A percentile compares a stretch with the other conserved stretches of the same genome.
Conservation (phyloP, 2,888 invertebrate genomes). For the Drosophila rellima region DNA sequence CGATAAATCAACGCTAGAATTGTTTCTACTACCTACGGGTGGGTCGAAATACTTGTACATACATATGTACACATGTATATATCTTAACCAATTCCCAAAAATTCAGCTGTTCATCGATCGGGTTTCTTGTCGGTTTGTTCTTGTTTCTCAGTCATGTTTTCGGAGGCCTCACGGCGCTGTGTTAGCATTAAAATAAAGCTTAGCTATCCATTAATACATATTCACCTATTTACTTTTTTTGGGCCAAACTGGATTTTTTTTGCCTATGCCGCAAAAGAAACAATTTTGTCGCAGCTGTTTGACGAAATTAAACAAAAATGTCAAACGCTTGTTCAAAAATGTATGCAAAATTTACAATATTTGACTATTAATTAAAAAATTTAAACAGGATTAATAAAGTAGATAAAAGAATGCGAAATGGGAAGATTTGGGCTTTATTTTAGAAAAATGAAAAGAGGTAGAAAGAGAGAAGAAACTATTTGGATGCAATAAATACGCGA, state of each 20-base stretch:
- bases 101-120: conserved; percentile 56
- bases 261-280: conserved; percentile 15
- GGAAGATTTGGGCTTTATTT: background rate
- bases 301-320: conserved; percentile 32
- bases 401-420: conserved; percentile 22
- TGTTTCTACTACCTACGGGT: conserved; percentile 38
- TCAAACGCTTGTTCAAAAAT: conserved; percentile 25
- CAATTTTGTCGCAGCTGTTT: conserved; percentile 58
- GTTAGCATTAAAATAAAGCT: conserved; percentile 45
- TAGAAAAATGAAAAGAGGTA: background rate
- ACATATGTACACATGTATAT: background rate
- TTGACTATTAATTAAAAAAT: conserved; percentile 20
- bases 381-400: too few relatives aligned
- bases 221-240: conserved; percentile 29
- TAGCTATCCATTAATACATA: conserved; percentile 31
- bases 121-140: conserved; percentile 39
- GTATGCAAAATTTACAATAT: conserved; percentile 30
- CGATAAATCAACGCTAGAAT: conserved; percentile 51
- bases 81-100: conserved; percentile 18
- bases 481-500: conserved; percentile 47
- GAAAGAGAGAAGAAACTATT: conserved; percentile 8
- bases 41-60: conserved; percentile 5
- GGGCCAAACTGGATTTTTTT: conserved; percentile 54
- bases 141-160: conserved; percentile 45
- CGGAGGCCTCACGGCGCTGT: conserved; percentile 22